Evolutionary conservation across 64 coral and sea anemone species (phyloP), one percentile per base, ranked within the genome.

Genomic region (Anthopleura sola): DNA sequence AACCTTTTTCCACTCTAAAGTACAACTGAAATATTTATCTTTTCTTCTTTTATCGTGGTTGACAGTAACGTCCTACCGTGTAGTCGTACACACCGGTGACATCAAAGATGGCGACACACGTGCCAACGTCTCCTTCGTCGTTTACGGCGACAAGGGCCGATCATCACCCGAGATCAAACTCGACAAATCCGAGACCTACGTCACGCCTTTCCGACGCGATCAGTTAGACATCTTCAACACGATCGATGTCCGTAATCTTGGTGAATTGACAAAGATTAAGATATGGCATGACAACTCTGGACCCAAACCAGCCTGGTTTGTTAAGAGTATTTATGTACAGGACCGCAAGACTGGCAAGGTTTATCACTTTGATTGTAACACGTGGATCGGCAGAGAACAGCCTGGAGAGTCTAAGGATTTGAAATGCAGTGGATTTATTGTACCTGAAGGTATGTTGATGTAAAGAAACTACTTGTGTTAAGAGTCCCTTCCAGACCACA

Each of bases 221-320:
- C 88, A 98, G 92, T 54, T 98, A 8, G 96, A 98, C 80, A 86
- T 98, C 1, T 98, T 98, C 50, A 91, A 86, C 8, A 68, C 90
- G 32, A 75, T 92, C 14, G 88, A 88, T 6, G 36, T 87, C 2
- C 83, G 47, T 13, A 33, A 78, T 13, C 46, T 98, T 7, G 96
- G 96, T 0, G 96, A 98, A 20, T 78, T 98, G 24, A 75, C 48
- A 23, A 98, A 98, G 37, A 62, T 98, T 36, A 86, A 49, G 40
- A 60, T 91, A 26, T 98, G 96, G 96, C 96, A 98, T 54, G 96
- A 98, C 51, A 98, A 91, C 36, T 90, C 90, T 17, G 96, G 96
- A 0, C 29, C 74, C n/a, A 94, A 92, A 40, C 96, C 89, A 0
- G 93, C 90, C 24, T 98, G 96, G 96, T 89, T 90, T 39, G 92